Conservation (phyloP, 2,113 vertebrate species). For the Suncus etruscus region DNA sequence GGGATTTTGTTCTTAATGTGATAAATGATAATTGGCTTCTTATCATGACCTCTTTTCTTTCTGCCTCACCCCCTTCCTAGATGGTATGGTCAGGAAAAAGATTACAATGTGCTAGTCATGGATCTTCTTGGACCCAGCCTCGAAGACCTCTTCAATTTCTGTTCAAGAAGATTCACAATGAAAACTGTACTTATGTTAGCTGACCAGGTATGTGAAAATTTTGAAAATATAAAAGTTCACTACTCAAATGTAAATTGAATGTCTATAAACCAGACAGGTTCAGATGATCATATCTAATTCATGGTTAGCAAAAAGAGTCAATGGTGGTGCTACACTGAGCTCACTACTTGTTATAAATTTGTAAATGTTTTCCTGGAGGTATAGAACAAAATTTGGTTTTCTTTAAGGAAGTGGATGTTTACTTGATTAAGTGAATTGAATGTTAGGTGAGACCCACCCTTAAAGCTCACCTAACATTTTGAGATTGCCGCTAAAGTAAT, state of each 20-base stretch:
- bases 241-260: not conserved
- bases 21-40: not conserved
- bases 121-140: conserved; percentile 98
- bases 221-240: not conserved
- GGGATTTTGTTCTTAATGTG: not conserved
- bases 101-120: conserved; percentile 99
- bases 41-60: not conserved
- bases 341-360: not conserved
- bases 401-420: not conserved
- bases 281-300: not conserved
- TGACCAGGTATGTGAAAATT: conserved; percentile 90
- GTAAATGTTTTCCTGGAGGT: conserved; percentile 1
- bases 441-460: not conserved
- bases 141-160: conserved; percentile 99
- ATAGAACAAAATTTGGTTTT: not conserved
- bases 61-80: conserved; percentile 83
- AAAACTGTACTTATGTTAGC: conserved; percentile 99
- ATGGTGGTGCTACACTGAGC: not conserved
- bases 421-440: not conserved
- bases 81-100: conserved; percentile 99
- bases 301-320: not conserved
- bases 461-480: not conserved
- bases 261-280: conserved; percentile 12
- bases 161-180: conserved; percentile 99
- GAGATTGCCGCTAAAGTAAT: not conserved